Evolutionary conservation across 2,888 invertebrate species (phyloP).

Genomic region (Operophtera brumata): DNA sequence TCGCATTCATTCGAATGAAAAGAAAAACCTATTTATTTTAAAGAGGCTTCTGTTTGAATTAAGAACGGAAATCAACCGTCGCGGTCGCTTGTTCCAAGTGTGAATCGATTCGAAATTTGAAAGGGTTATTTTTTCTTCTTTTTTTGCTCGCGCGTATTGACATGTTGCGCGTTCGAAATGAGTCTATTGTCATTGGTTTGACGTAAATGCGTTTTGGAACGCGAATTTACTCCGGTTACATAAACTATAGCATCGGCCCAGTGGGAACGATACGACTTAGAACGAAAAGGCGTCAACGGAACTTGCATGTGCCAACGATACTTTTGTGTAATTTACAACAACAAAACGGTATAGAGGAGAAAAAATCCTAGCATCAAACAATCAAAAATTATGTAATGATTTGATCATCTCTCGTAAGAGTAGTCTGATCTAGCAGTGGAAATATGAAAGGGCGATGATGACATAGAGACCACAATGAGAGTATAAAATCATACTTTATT

Average conservation of each 20-base stretch:
- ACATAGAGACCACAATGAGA: constrained; percentile 18
- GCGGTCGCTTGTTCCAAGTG: constrained; percentile 74
- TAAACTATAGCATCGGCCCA: constrained; percentile 19
- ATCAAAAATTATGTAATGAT: no score
- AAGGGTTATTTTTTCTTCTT: constrained; percentile 60
- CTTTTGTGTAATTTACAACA: background rate
- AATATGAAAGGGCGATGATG: background rate
- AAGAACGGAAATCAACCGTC: constrained; percentile 80
- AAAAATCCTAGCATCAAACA: background rate
- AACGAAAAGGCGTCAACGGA: constrained; percentile 12
- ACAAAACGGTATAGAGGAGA: background rate
- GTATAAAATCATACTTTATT: constrained; percentile 70
- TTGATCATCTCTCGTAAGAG: no score
- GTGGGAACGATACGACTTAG: constrained; percentile 18
- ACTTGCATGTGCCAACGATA: constrained; percentile 13
- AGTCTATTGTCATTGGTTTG: constrained; percentile 44
- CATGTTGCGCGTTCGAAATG: constrained; percentile 59
- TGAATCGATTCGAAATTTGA: constrained; percentile 75
- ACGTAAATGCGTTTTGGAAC: constrained; percentile 40
- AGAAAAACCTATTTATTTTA: constrained; percentile 61
- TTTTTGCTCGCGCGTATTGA: constrained; percentile 55
- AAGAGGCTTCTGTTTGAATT: constrained; percentile 73
- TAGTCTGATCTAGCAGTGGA: no score
- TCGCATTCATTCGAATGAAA: constrained; percentile 60
- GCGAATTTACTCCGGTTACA: constrained; percentile 38